These are phyloP conservation scores for Chamaea fasciata DNA, from an alignment of 2,113 vertebrate genomes.

Conservation along the genomic window DNA sequence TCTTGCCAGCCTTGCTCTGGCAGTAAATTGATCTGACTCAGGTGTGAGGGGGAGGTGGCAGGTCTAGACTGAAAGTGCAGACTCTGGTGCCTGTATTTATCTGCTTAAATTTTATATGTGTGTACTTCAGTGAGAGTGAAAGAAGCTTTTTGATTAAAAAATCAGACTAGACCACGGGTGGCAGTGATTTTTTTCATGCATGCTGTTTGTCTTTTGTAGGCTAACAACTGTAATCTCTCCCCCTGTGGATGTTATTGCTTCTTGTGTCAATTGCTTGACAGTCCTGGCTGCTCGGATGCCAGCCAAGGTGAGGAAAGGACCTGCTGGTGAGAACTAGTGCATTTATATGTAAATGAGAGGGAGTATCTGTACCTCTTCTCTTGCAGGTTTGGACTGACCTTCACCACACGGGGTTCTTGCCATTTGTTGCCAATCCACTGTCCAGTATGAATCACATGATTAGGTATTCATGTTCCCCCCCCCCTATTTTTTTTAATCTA, in stretches of 20 bases:
- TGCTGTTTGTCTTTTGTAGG: slow-evolving; percentile 62
- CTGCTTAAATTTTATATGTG: not conserved
- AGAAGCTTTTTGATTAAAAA: not conserved
- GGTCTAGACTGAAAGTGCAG: not conserved
- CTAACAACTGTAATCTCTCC: slow-evolving; percentile 91
- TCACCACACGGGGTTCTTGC: slow-evolving; percentile 93
- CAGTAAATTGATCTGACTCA: slow-evolving; percentile 22
- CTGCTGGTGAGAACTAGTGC: not conserved
- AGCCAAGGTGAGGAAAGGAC: slow-evolving; percentile 80
- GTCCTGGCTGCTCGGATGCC: slow-evolving; percentile 91
- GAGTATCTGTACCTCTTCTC: not conserved
- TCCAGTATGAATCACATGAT: slow-evolving; percentile 87
- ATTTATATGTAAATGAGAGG: not conserved
- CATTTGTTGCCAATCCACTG: slow-evolving; percentile 85
- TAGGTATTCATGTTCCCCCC: slow-evolving; percentile 73
- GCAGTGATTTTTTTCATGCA: not conserved
- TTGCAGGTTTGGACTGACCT: slow-evolving; percentile 95
- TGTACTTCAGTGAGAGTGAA: not conserved
- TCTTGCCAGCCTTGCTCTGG: not conserved
- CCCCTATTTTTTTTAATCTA: not conserved
- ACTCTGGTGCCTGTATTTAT: not conserved
- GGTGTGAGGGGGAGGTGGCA: not conserved
- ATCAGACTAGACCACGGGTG: not conserved
- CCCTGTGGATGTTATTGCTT: slow-evolving; percentile 92
- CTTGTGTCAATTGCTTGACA: slow-evolving; percentile 93